A percentile compares a stretch with the other conserved stretches of the same genome.
Conservation (phyloP, 2,113 vertebrate genomes). For the Mellivora capensis region DNA sequence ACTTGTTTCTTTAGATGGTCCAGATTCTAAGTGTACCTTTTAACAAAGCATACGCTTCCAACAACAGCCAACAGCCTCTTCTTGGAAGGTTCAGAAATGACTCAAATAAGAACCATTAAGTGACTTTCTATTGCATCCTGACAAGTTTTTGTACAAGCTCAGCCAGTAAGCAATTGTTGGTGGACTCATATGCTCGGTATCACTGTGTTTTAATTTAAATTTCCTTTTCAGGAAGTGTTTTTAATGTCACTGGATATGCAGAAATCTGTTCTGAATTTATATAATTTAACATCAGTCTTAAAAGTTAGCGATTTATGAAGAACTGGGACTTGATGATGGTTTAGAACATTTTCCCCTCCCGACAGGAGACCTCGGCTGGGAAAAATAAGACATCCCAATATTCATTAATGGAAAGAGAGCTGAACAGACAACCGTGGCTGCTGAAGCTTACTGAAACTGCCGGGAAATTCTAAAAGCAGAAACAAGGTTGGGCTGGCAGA, state of each 20-base stretch:
- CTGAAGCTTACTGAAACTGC: conserved; percentile 41
- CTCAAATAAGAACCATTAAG: conserved; percentile 28
- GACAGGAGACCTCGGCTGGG: conserved; percentile 19
- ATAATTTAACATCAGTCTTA: conserved; percentile 51
- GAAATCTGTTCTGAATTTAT: conserved; percentile 65
- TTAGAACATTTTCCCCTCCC: conserved; percentile 72
- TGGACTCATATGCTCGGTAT: background rate
- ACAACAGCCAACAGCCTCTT: background rate
- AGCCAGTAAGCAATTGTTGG: conserved; percentile 18
- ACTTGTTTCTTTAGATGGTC: conserved; percentile 4
- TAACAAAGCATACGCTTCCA: conserved; percentile 26
- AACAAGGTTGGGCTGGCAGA: conserved; percentile 45
- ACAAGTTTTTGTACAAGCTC: conserved; percentile 25
- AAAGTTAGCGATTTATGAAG: conserved; percentile 61
- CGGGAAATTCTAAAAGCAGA: conserved; percentile 71
- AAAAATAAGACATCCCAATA: conserved; percentile 68
- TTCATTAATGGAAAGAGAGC: conserved; percentile 70
- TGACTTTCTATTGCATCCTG: conserved; percentile 46
- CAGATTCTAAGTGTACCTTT: background rate
- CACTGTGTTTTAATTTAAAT: conserved; percentile 11
- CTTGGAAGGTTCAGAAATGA: conserved; percentile 29
- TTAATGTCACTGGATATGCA: background rate
- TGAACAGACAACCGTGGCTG: conserved; percentile 13
- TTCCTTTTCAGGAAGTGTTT: conserved; percentile 41
- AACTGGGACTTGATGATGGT: conserved; percentile 46